These are phyloP conservation scores for Lymantria monacha DNA, from an alignment of 2,888 invertebrate species.

Conservation along the genomic window DNA sequence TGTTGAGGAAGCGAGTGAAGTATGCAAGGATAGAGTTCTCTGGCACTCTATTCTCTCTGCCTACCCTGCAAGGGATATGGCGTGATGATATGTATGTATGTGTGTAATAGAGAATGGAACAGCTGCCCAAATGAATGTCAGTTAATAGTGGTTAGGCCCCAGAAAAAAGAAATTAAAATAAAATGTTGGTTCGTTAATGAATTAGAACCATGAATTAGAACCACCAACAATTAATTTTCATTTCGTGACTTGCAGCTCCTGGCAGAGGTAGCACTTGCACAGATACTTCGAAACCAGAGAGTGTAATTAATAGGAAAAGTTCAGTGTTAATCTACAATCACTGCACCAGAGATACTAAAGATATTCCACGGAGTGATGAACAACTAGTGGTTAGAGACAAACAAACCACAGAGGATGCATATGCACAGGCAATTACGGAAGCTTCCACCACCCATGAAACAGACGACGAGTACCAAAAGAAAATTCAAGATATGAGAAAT, in stretches of 20 bases:
- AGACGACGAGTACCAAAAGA: constrained; percentile 44
- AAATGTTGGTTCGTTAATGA: too few species aligned
- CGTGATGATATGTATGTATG: too few species aligned
- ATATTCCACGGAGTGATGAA: constrained; percentile 45
- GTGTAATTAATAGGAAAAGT: constrained; percentile 39
- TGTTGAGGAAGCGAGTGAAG: too few species aligned
- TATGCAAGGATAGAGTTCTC: too few species aligned
- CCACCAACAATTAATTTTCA: too few species aligned
- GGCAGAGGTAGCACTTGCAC: constrained; percentile 32
- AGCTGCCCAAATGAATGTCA: too few species aligned
- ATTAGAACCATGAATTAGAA: too few species aligned
- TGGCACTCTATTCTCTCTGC: too few species aligned
- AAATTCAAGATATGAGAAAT: constrained; percentile 52
- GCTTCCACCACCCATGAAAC: constrained; percentile 27
- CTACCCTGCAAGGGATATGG: too few species aligned
- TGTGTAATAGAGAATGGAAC: too few species aligned
- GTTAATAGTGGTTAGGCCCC: too few species aligned
- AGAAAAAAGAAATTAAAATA: too few species aligned
- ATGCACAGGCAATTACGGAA: constrained; percentile 62
- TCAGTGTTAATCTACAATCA: constrained; percentile 68
- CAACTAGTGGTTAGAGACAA: constrained; percentile 53
- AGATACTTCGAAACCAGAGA: constrained; percentile 40
- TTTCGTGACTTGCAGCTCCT: constrained; percentile 34
- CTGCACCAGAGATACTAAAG: constrained; percentile 53
- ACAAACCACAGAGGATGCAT: constrained; percentile 60